Evolutionary conservation across 2,113 vertebrate species (phyloP).

Genomic region (Acanthochromis polyacanthus): DNA sequence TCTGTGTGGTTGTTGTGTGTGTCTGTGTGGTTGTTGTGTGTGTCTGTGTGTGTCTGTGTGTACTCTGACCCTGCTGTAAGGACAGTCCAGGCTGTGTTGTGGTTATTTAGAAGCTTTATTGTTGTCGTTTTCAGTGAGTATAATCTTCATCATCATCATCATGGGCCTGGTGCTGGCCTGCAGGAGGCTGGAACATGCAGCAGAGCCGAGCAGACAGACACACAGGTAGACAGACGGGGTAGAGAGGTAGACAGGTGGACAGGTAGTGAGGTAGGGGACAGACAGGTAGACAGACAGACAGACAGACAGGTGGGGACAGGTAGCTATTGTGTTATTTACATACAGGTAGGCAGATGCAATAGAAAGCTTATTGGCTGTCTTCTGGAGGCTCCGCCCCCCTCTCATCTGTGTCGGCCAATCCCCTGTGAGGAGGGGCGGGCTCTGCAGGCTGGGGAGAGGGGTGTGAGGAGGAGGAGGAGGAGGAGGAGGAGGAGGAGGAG

Average conservation of each 20-base stretch:
- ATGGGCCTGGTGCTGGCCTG: constrained; percentile 70
- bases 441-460: constrained; percentile 70
- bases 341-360: constrained; percentile 72
- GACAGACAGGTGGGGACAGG: constrained; percentile 50
- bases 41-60: too few relatives aligned
- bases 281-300: constrained; percentile 17
- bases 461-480: constrained; percentile 68
- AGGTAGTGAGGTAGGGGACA: constrained; percentile 26
- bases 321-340: constrained; percentile 76
- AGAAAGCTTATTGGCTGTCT: constrained; percentile 77
- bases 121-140: constrained; percentile 62
- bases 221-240: constrained; percentile 24
- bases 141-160: constrained; percentile 48
- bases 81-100: neutral
- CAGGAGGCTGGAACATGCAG: constrained; percentile 77
- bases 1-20: too few relatives aligned
- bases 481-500: constrained; percentile 56
- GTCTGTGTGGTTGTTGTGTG: too few relatives aligned
- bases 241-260: constrained; percentile 26
- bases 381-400: constrained; percentile 66
- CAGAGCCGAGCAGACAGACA: constrained; percentile 73
- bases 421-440: constrained; percentile 63
- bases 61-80: too few relatives aligned
- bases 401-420: constrained; percentile 62
- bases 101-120: constrained; percentile 79